phyloP scores from a whole-genome alignment of 2,888 invertebrate species.

The Stictocephala bisonia region DNA sequence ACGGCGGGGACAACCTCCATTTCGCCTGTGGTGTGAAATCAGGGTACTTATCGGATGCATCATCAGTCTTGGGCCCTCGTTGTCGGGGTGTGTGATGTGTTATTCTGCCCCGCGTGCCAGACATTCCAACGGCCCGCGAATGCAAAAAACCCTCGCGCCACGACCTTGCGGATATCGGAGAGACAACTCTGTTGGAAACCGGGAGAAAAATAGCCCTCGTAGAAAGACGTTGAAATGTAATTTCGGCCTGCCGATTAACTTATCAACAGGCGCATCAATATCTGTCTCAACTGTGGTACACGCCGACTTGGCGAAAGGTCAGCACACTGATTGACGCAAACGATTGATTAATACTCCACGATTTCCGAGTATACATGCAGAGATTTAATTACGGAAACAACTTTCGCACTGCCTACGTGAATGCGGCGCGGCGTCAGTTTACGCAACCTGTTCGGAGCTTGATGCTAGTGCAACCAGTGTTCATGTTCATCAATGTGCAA shows the following conservation, averaged over 20 bases:
- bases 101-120: conserved; percentile 1
- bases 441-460: too few relatives aligned
- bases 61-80: too few relatives aligned
- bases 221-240: conserved; percentile 36
- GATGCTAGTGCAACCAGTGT: too few relatives aligned
- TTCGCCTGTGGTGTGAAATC: too few relatives aligned
- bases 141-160: conserved; percentile 33
- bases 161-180: conserved; percentile 3
- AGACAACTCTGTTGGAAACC: conserved; percentile 24
- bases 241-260: conserved; percentile 23
- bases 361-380: conserved; percentile 18
- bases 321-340: conserved; percentile 2
- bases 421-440: too few relatives aligned
- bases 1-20: too few relatives aligned
- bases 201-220: conserved; percentile 1
- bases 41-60: too few relatives aligned
- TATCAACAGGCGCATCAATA: conserved; percentile 35
- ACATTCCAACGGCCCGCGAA: conserved; percentile 32
- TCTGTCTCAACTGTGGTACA: conserved; percentile 1
- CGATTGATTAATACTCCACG: conserved; percentile 36
- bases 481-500: too few relatives aligned
- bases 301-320: conserved; percentile 20
- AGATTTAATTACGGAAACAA: conserved; percentile 37
- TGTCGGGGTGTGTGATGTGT: conserved; percentile 11
- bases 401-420: conserved; percentile 31